phyloP scores from a whole-genome alignment of 2,113 vertebrate species.

The Hucho hucho region DNA sequence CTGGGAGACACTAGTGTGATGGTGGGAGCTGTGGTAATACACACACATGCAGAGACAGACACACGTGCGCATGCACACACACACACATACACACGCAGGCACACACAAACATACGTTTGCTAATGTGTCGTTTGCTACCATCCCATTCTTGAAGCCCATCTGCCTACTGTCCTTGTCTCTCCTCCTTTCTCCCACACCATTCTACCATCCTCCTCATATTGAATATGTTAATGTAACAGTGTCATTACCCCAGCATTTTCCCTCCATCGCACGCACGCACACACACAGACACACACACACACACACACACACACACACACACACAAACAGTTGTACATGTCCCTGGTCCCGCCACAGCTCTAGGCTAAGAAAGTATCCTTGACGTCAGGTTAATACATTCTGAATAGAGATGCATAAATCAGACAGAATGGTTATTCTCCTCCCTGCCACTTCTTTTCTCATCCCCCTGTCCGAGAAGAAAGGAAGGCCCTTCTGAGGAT shows the following conservation, averaged over 20 bases:
- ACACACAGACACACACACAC: too few species aligned
- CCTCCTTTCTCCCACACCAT: conserved; percentile 28
- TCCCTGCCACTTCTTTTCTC: conserved; percentile 19
- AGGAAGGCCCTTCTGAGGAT: conserved; percentile 72
- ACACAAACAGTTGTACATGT: conserved; percentile 15
- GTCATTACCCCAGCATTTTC: conserved; percentile 68
- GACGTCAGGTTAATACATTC: conserved; percentile 82
- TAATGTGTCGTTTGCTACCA: background rate
- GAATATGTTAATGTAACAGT: conserved; percentile 62
- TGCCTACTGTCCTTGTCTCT: conserved; percentile 43
- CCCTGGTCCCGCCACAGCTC: conserved; percentile 72
- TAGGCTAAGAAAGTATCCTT: conserved; percentile 57
- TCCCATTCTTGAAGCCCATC: background rate
- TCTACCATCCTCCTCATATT: conserved; percentile 36
- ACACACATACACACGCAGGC: conserved; percentile 4
- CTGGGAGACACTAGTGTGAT: background rate
- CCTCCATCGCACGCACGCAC: conserved; percentile 38
- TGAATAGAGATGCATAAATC: conserved; percentile 81
- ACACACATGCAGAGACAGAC: conserved; percentile 22
- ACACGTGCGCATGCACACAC: background rate
- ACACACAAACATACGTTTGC: background rate
- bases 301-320: too few species aligned
- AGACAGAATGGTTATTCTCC: conserved; percentile 63
- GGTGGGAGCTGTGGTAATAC: too few species aligned
- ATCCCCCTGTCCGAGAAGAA: conserved; percentile 45